Percentiles rank a stretch among this genome's conserved stretches.
These are phyloP conservation scores for Drosophila malerkotliana DNA, from an alignment of 1,140 invertebrate genomes.

Conservation along the genomic window DNA sequence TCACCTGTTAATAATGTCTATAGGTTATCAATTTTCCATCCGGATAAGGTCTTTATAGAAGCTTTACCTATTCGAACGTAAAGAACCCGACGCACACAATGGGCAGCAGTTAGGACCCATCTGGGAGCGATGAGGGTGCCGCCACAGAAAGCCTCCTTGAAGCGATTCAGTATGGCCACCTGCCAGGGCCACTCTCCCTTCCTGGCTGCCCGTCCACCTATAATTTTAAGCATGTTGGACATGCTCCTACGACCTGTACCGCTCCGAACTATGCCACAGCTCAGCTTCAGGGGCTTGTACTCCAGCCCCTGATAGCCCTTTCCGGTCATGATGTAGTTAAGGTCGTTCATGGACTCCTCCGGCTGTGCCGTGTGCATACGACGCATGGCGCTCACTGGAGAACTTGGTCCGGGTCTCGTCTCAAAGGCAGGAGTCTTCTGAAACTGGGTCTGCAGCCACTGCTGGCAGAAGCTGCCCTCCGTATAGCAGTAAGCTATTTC, in stretches of 20 bases:
- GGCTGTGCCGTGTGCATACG: constrained; percentile 48
- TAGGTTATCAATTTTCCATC: no score
- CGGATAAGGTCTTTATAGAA: neutral
- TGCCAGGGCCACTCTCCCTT: constrained; percentile 97
- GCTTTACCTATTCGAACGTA: constrained; percentile 89
- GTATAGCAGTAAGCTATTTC: constrained; percentile 94
- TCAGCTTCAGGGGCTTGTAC: constrained; percentile 73
- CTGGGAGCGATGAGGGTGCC: constrained; percentile 93
- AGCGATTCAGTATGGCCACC: constrained; percentile 93
- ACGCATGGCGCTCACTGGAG: constrained; percentile 38
- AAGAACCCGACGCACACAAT: constrained; percentile 92
- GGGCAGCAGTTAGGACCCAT: constrained; percentile 96
- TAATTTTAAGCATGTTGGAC: constrained; percentile 89
- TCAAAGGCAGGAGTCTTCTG: constrained; percentile 69
- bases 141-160: constrained; percentile 94
- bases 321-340: constrained; percentile 74
- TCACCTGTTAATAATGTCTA: constrained; percentile 91
- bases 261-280: constrained; percentile 71
- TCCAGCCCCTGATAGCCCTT: constrained; percentile 76
- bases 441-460: constrained; percentile 86
- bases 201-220: constrained; percentile 91
- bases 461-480: constrained; percentile 91
- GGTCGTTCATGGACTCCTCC: constrained; percentile 58
- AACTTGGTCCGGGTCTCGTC: constrained; percentile 36
- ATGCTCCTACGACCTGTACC: constrained; percentile 78